Base-by-base conservation (phyloP, 2,797 vertebrate genomes). In the Silurus lanzhouensis region DNA sequence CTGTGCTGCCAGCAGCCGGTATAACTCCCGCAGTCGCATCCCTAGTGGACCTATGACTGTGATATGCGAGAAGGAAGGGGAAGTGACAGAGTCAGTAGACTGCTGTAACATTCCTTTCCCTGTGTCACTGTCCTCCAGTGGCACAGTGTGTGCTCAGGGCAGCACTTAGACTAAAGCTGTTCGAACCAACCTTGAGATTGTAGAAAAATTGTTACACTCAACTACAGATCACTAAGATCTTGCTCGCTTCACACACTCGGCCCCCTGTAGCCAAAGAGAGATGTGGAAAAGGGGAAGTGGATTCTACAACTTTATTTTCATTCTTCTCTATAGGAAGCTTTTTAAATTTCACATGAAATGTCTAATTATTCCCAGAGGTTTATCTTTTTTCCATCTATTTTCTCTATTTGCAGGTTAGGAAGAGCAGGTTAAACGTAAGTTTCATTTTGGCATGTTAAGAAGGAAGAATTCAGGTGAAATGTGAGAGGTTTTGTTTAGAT, bases 41-140 rank as follows among this genome's bases (percentile, higher is more conserved):
- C 93, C 94, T 82, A 96, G 96, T 85, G 94, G 96, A 81, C 97
- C 97, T 48, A 97, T 98, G 97, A 96, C 96, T 0, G 96, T 96
- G 90, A 99, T 99, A 90, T 95, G 94, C 0, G 97, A 99, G 89
- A 95, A 93, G 38, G 96, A 96, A 48, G 95, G 95, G 20, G 93
- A 97, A 83, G 5, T 88, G 48, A 91, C 91, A 2, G 94, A 95
- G 70, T 91, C 90, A 1, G 82, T 88, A n/a, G 92, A 91, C 0
- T 83, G 68, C 80, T 84, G 85, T 63, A 83, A 89, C 58, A 77
- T 61, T 85, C 75, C 86, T 66, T 88, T 87, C 63, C 78, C 83
- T 57, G 66, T 86, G 58, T 88, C 86, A 9, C 87, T 89, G 84
- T 91, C 90, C 60, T 88, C 85, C 76, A 82, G 88, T 79, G 90